Percentiles rank a stretch among this genome's conserved stretches.
These are phyloP conservation scores for Ditula angustiorana DNA, from an alignment of 2,888 invertebrate species.

Conservation along the genomic window DNA sequence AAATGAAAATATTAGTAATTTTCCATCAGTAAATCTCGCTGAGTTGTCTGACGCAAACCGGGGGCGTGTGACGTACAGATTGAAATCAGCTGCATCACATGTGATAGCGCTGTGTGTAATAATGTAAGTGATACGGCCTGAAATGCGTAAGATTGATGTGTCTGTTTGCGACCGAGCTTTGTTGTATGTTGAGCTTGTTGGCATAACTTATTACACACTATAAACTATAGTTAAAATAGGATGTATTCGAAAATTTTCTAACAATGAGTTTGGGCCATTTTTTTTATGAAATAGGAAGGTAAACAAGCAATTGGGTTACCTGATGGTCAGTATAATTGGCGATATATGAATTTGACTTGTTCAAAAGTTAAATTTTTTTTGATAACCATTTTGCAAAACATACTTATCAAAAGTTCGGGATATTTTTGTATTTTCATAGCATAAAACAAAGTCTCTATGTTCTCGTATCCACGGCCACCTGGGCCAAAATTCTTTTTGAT, in stretches of 20 bases:
- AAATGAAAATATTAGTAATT: not conserved
- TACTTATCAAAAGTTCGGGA: too few relatives aligned
- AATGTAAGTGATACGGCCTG: not conserved
- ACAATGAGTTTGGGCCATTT: too few relatives aligned
- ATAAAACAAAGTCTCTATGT: too few relatives aligned
- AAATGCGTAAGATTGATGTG: constrained; percentile 14
- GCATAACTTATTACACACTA: not conserved
- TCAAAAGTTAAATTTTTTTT: too few relatives aligned
- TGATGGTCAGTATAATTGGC: too few relatives aligned
- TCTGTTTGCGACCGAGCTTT: constrained; percentile 4
- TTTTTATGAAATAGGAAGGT: too few relatives aligned
- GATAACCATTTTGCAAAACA: too few relatives aligned
- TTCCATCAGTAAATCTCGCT: constrained; percentile 2
- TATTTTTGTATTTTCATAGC: too few relatives aligned
- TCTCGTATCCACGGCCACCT: too few relatives aligned
- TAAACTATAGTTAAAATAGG: not conserved
- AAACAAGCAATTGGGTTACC: too few relatives aligned
- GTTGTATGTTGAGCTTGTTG: not conserved
- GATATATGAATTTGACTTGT: too few relatives aligned
- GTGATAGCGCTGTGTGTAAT: constrained; percentile 17
- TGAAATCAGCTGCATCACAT: constrained; percentile 31
- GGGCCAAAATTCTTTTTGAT: too few relatives aligned
- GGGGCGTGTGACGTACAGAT: constrained; percentile 35
- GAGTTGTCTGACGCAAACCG: constrained; percentile 24
- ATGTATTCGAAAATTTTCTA: not conserved